Evolutionary conservation across 2,888 invertebrate genomes (phyloP).

Genomic region (Xestia rhomboidea): DNA sequence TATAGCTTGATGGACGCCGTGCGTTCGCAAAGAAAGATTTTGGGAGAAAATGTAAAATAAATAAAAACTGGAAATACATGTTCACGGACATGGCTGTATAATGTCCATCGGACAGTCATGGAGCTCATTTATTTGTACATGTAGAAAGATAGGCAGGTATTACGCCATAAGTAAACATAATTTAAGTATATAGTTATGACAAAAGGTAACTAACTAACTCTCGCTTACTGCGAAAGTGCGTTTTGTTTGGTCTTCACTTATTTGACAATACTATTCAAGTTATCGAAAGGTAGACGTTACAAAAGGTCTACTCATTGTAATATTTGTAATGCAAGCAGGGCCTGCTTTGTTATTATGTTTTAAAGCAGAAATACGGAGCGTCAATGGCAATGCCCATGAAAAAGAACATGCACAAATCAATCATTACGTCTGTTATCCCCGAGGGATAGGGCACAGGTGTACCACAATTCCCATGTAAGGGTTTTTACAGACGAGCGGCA

Average conservation of each 20-base stretch:
- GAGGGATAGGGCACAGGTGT: no score
- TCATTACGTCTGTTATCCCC: no score
- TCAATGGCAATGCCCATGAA: no score
- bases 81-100: background rate
- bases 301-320: background rate
- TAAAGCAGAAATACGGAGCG: no score
- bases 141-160: background rate
- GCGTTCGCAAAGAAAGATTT: no score
- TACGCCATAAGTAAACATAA: conserved; percentile 2
- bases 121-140: conserved; percentile 1
- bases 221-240: conserved; percentile 42
- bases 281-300: background rate
- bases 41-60: background rate
- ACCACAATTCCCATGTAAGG: no score
- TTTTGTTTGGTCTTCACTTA: conserved; percentile 23
- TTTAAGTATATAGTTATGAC: conserved; percentile 3
- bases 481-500: no score
- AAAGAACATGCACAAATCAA: no score
- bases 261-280: conserved; percentile 26
- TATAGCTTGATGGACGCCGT: no score
- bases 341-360: no score
- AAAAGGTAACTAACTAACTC: conserved; percentile 49
- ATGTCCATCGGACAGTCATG: background rate
- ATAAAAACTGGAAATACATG: background rate
- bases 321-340: background rate